Conservation (phyloP, 2,113 vertebrate species). For the Cyphomyrus discorhynchus region DNA sequence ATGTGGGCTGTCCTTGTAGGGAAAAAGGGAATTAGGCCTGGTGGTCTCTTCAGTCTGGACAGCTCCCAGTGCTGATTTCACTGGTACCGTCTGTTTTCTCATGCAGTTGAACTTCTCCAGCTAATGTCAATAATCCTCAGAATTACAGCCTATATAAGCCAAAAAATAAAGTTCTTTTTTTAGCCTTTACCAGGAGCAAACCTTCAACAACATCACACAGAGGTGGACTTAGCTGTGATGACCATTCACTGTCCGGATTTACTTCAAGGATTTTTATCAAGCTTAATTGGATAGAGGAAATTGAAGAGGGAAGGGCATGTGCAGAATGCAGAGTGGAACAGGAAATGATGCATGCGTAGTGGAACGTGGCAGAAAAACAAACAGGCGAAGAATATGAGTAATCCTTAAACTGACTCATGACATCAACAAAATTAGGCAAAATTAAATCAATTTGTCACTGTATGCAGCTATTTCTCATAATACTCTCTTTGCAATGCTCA, state of each 20-base stretch:
- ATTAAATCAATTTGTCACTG: not conserved
- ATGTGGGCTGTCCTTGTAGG: not conserved
- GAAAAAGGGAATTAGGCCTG: not conserved
- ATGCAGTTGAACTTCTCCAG: not conserved
- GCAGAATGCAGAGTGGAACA: not conserved
- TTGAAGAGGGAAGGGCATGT: not conserved
- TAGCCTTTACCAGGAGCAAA: not conserved
- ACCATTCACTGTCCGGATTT: not conserved
- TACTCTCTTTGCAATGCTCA: not conserved
- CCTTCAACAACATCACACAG: not conserved
- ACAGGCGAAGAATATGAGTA: not conserved
- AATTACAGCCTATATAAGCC: not conserved
- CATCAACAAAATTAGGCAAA: not conserved
- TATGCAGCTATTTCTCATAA: not conserved
- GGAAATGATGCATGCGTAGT: not conserved
- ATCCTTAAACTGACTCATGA: not conserved
- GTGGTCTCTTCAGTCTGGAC: not conserved
- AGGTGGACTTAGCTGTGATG: not conserved
- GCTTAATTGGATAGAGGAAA: not conserved
- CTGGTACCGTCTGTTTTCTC: not conserved
- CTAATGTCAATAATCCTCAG: not conserved
- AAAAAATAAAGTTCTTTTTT: not conserved
- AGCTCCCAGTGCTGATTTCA: not conserved
- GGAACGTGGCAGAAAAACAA: not conserved
- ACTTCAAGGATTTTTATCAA: not conserved